Conservation (phyloP, 2,113 vertebrate species). For the Tetrao urogallus region DNA sequence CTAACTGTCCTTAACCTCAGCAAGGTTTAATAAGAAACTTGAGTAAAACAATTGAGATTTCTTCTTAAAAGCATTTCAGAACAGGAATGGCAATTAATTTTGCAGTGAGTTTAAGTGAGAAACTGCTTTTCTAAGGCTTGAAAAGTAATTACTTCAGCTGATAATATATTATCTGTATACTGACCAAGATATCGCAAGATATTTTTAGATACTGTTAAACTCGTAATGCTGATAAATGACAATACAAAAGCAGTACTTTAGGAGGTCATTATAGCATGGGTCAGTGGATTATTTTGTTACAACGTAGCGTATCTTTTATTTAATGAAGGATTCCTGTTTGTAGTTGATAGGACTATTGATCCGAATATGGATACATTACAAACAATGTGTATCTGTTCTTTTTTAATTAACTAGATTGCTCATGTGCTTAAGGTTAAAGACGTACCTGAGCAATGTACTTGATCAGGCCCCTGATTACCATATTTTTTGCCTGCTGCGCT, state of each 20-base stretch:
- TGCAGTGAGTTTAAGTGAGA: neutral
- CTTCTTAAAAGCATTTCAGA: neutral
- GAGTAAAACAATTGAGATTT: neutral
- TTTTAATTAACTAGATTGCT: slow-evolving; percentile 39
- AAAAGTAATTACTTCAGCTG: neutral
- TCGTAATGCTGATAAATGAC: neutral
- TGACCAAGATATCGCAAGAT: neutral
- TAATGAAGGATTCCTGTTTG: neutral
- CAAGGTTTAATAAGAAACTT: neutral
- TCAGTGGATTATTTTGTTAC: neutral
- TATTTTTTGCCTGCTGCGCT: slow-evolving; percentile 58
- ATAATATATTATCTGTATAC: neutral
- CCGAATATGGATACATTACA: neutral
- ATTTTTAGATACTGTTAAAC: neutral
- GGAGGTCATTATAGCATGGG: neutral
- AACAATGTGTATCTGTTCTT: neutral
- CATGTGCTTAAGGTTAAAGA: slow-evolving; percentile 38
- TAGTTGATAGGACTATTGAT: slow-evolving; percentile 15
- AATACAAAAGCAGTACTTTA: neutral
- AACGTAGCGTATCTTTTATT: neutral
- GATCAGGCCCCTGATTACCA: slow-evolving; percentile 60
- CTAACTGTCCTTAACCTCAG: neutral
- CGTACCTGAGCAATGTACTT: slow-evolving; percentile 22
- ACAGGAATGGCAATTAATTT: neutral
- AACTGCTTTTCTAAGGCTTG: neutral